Evolutionary conservation across 2,888 invertebrate genomes (phyloP), one percentile per base, ranked within the genome.

Genomic region (Sacculina carcini): DNA sequence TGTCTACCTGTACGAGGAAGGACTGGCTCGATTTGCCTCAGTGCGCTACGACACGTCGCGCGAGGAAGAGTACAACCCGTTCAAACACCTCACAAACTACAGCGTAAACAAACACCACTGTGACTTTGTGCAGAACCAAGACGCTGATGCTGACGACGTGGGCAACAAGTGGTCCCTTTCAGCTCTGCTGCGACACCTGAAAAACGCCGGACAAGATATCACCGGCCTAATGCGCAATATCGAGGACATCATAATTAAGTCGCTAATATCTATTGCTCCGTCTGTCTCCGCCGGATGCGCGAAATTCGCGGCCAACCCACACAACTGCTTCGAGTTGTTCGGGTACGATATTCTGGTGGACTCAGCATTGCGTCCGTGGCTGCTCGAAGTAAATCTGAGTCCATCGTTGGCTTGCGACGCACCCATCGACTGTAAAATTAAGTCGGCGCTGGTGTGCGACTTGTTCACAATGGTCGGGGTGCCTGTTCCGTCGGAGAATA

Each of bases 101-200:
- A 90, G 89, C 68, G 86, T 96, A 62, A 94, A 96, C 67, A 94
- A 94, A 67, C 87, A 87, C 64, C 92, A 85, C 66, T n/a, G n/a
- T n/a, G n/a, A n/a, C n/a, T 32, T 26, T 31, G 51, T 14, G 56
- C 83, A 83, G 64, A 83, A 81, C 62, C 81, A 81, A 62, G 87
- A 90, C 69, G 83, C 86, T 0, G 80, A 82, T 64, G 81, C 84
- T 0, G 94, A 94, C 65, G 87, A 92, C 68, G 81, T 86, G 31
- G 94, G 94, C 1, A 92, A 92, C 67, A 94, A 94, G 63, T 92
- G 94, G 92, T 90, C 90, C 0, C 68, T 94, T 40, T 87, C 89
- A 51, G 92, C 90, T 0, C 67, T 92, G 32, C 69, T 94, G 51
- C 73, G 90, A n/a, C 84, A 87, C 64, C 69, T 90, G 16, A 78